A percentile compares a stretch with the other conserved stretches of the same genome.
phyloP scores from a whole-genome alignment of 2,797 vertebrate species.

The Anolis apletophallus region DNA sequence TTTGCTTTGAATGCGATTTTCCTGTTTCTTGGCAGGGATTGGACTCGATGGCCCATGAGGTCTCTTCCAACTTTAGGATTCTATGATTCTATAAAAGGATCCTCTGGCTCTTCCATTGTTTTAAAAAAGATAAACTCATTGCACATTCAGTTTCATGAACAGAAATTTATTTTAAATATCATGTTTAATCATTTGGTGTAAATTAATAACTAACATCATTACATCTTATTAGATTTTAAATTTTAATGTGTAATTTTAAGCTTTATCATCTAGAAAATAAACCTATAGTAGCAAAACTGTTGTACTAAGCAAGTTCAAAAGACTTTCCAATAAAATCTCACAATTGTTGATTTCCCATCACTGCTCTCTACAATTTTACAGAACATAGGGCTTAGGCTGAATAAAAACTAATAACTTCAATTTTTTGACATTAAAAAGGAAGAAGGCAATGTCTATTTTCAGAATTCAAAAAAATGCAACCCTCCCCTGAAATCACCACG shows the following conservation, averaged over 20 bases:
- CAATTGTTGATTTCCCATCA: neutral
- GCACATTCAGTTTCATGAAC: slow-evolving; percentile 7
- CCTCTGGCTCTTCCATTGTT: neutral
- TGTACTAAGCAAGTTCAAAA: slow-evolving; percentile 17
- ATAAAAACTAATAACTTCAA: neutral
- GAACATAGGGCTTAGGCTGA: neutral
- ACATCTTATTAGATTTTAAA: slow-evolving; percentile 33
- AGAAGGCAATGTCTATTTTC: neutral
- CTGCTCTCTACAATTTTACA: neutral
- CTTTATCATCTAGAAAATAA: neutral
- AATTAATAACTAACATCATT: slow-evolving; percentile 19
- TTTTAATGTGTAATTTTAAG: slow-evolving; percentile 10
- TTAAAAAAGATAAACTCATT: neutral
- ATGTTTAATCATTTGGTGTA: slow-evolving; percentile 23
- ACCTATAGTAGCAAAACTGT: neutral
- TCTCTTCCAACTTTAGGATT: no score
- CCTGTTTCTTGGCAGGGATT: no score
- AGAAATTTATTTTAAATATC: slow-evolving; percentile 10
- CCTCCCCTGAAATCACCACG: no score
- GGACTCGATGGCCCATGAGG: no score
- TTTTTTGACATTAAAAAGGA: neutral
- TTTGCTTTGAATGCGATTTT: neutral
- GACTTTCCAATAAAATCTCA: neutral
- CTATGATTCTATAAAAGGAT: neutral
- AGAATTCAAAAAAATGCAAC: neutral